phyloP scores from a whole-genome alignment of 2,797 vertebrate genomes.

The Cossypha niveicapilla region DNA sequence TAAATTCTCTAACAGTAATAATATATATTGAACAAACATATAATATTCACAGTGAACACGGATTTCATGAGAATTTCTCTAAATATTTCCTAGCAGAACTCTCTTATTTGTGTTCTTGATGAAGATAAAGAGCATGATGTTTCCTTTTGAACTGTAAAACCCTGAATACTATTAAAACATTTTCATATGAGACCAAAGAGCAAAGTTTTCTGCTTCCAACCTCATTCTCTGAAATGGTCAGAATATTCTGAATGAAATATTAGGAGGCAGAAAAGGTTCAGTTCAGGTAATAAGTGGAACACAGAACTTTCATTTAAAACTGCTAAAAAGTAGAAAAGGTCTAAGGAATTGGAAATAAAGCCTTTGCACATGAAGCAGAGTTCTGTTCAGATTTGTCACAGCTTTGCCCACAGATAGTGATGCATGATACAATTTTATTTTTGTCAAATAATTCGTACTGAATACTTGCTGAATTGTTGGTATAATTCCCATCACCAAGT shows the following conservation, averaged over 20 bases:
- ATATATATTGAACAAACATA: neutral
- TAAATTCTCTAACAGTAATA: neutral
- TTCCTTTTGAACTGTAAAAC: neutral
- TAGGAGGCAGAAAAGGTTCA: fast-evolving
- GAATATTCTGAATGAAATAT: neutral
- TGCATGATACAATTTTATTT: neutral
- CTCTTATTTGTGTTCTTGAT: neutral
- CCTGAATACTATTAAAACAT: neutral
- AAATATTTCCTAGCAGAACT: neutral
- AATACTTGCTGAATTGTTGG: neutral
- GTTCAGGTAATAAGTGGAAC: neutral
- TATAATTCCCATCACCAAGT: neutral
- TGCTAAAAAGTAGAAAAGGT: neutral
- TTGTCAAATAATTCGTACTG: neutral
- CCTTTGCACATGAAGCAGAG: neutral
- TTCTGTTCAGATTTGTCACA: neutral
- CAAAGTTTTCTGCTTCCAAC: neutral
- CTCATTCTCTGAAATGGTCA: neutral
- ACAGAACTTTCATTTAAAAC: neutral
- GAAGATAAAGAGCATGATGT: neutral
- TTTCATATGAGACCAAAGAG: neutral
- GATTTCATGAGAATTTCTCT: neutral
- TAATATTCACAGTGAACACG: neutral
- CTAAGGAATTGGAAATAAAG: neutral
- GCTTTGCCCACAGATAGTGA: neutral